Base-by-base conservation (phyloP, 2,113 vertebrate species). In the Syngnathus typhle region DNA sequence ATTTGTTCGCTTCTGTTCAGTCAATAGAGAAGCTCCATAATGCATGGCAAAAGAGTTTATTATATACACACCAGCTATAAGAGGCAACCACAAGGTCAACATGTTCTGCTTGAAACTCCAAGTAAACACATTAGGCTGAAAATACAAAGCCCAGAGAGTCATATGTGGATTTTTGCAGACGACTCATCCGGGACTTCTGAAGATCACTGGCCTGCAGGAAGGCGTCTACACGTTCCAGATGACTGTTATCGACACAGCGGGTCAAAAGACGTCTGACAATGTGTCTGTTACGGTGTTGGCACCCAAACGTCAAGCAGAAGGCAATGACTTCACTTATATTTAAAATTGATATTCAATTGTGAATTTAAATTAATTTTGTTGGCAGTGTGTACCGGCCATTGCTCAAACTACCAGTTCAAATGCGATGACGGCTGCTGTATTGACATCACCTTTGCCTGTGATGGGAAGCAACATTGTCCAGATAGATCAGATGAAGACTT, bases 401-500 rank as follows among this genome's bases (percentile, higher is more conserved):
- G 97, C 71, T 94, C 93, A 0, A 92, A 92, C 69, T 94, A 98
- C 87, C 95, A 96, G 91, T 98, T 98, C 77, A 91, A 93, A 75
- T 98, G 96, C 32, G 97, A 98, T 0, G 92, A 96, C 0, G 95
- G 95, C 73, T 99, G 96, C 88, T 99, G 95, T 64, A 93, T 97
- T 21, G 95, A 98, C 88, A 96, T 98, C 87, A 94, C 92, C 0
- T 93, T 94, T 63, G 94, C 95, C 1, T 98, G 96, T 0, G 94
- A 99, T 11, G 94, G 95, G 8, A 91, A 92, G 67, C 92, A 90
- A 5, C 95, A 99, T 61, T 98, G 97, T 70, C 93, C 94, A 0
- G 95, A 98, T 16, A 92, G 93, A 37, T 99, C 95, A 0, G 97
- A 98, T 1, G 96, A 99, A 81, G 93, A 89, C 54, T 98, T 99